Conservation (phyloP, 2,888 invertebrate species). For the Cheilosia grossa region DNA sequence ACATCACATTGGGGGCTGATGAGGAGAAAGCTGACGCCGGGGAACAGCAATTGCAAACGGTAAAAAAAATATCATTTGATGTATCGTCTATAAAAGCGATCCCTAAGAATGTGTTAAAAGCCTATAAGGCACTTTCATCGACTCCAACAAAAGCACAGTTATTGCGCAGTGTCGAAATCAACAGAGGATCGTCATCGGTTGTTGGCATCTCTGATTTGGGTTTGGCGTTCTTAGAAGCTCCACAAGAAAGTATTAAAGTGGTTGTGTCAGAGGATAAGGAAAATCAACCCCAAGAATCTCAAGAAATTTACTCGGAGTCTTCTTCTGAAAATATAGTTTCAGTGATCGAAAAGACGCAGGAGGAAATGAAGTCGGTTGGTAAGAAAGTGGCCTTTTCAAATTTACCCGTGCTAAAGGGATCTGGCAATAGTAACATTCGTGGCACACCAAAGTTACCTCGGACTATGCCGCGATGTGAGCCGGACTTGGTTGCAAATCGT, state of each 20-base stretch:
- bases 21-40: not conserved
- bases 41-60: slow-evolving; percentile 15
- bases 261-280: slow-evolving; percentile 48
- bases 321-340: slow-evolving; percentile 56
- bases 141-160: slow-evolving; percentile 79
- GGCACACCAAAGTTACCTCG: slow-evolving; percentile 7
- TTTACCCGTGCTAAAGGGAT: slow-evolving; percentile 25
- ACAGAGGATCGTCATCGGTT: slow-evolving; percentile 74
- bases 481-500: slow-evolving; percentile 35
- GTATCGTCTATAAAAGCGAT: slow-evolving; percentile 28
- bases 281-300: slow-evolving; percentile 42
- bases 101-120: slow-evolving; percentile 77
- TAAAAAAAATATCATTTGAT: slow-evolving; percentile 46
- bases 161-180: slow-evolving; percentile 75
- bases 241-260: slow-evolving; percentile 41
- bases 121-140: slow-evolving; percentile 79
- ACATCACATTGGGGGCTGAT: slow-evolving; percentile 42
- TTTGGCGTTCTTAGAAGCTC: slow-evolving; percentile 46
- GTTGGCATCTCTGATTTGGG: slow-evolving; percentile 56
- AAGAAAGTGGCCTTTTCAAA: slow-evolving; percentile 48
- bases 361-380: slow-evolving; percentile 6
- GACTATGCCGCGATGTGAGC: slow-evolving; percentile 8
- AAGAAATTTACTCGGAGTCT: slow-evolving; percentile 45
- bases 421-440: slow-evolving; percentile 8
- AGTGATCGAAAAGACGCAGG: slow-evolving; percentile 50